Evolutionary conservation across 2,888 invertebrate genomes (phyloP), one percentile per base, ranked within the genome.

Genomic region (Stegana nigrithorax): DNA sequence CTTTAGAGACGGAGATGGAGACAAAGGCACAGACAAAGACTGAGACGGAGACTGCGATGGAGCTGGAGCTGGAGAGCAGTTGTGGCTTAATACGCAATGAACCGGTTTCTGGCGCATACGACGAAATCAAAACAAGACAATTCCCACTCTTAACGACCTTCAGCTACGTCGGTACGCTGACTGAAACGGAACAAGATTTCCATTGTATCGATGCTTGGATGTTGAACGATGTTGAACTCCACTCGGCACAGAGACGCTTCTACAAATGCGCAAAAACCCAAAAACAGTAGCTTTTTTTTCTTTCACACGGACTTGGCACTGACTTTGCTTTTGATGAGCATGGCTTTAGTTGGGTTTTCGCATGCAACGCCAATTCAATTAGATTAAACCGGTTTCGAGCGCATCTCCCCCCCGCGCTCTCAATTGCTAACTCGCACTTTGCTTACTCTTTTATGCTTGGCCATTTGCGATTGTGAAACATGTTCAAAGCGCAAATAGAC

Each of bases 331-430:
- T 29, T 29, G 29, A 7, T 29, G 29, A 7, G 6, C 6, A 10
- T 29, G 29, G 6, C 10, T 6, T 29, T 29, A 10, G 6, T 29
- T 12, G 39, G 4, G 36, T 4, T 39, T n/a, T 39, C 17, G 39
- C 14, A 39, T 39, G 39, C n/a, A 19, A 50, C 14, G 50, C 25
- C 8, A 50, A 50, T 50, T 50, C 27, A 50, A 50, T 50, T 50
- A 50, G n/a, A 50, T n/a, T 50, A 25, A 50, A 50, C 50, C 50
- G 50, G 50, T 50, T 50, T 50, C 23, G 12, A 50, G 7, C 23
- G 50, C 26, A 26, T 50, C 26, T 50, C 4, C 17, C 1, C 39
- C 5, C 39, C 4, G 14, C 14, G 10, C 4, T 5, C 3, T 36
- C n/a, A n/a, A 10, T 36, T 36, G 36, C 14, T n/a, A 36, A 10